These are phyloP conservation scores for Drosophila ficusphila DNA, from an alignment of 1,140 invertebrate species.

Conservation along the genomic window DNA sequence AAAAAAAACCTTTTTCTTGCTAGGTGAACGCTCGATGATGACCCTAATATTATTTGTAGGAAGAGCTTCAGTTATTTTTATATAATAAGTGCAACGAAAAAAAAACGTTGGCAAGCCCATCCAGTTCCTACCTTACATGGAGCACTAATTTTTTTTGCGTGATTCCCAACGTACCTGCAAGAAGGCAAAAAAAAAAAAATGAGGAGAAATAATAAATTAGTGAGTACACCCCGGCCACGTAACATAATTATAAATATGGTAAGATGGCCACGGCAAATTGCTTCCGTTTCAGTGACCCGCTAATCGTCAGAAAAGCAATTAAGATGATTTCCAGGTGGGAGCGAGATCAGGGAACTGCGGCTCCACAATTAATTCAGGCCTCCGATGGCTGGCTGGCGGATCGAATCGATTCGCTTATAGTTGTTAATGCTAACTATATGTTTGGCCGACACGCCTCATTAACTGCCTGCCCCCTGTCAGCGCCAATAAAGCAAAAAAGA, in stretches of 20 bases:
- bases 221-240: not conserved
- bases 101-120: not conserved
- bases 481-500: slow-evolving; percentile 5
- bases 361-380: slow-evolving; percentile 23
- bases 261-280: slow-evolving; percentile 13
- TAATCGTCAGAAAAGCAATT: slow-evolving; percentile 34
- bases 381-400: not conserved
- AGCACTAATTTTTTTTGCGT: not conserved
- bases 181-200: too few species aligned
- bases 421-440: slow-evolving; percentile 43
- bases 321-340: slow-evolving; percentile 25
- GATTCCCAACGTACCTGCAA: not conserved
- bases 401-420: slow-evolving; percentile 14
- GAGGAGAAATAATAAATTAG: slow-evolving; percentile 7
- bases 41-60: not conserved
- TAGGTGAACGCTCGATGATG: not conserved
- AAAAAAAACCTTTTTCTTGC: too few species aligned
- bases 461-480: slow-evolving; percentile 32
- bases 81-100: not conserved
- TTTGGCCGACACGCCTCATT: slow-evolving; percentile 39
- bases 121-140: slow-evolving; percentile 1
- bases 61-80: not conserved
- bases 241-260: slow-evolving; percentile 15
- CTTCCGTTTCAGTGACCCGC: slow-evolving; percentile 27
- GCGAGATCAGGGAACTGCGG: slow-evolving; percentile 20